Evolutionary conservation across 1,140 invertebrate genomes (phyloP), one percentile per base, ranked within the genome.

Genomic region (Phymastichus coffea): DNA sequence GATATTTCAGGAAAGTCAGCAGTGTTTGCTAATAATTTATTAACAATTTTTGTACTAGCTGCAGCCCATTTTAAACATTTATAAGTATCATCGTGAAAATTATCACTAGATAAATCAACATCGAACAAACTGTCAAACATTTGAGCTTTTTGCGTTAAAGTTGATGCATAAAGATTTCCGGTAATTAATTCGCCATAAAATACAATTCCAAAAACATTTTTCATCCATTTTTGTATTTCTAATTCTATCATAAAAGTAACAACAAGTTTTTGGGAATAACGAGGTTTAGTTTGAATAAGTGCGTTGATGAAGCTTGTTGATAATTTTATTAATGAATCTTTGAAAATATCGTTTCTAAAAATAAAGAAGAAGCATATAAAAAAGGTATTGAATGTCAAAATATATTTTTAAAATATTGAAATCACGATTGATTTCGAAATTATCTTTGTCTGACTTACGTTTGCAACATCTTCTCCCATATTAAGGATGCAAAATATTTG

Each of bases 221-320:
- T 54, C 33, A 78, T 69, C 75, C 75, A 78, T 7, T 43, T 48
- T 52, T 62, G 63, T 20, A 70, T 70, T 37, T 77, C 70, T 12
- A 72, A 66, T 37, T 66, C 57, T 28, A 63, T 69, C 19, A 76
- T 53, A 44, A 75, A 71, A 22, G 58, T 61, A 3, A 71, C 26
- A 41, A 72, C 49, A 22, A 51, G 70, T 56, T 47, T 75, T 44
- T 49, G 59, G 37, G 54, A 57, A 56, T 47, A 57, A 23, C 33
- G 26, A 28, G 49, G 17, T 28, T 33, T 47, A 23, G 66, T 57
- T 17, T 75, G 57, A 12, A 81, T 61, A n/a, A 80, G 63, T 57
- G 76, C 66, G 49, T 75, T 74, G 7, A 83, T 58, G 23, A 84
- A 74, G 61, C 77, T 69, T 2, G 75, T 68, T 8, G 77, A 71